Evolutionary conservation across 2,113 vertebrate species (phyloP).

Genomic region (Oreochromis aureus): DNA sequence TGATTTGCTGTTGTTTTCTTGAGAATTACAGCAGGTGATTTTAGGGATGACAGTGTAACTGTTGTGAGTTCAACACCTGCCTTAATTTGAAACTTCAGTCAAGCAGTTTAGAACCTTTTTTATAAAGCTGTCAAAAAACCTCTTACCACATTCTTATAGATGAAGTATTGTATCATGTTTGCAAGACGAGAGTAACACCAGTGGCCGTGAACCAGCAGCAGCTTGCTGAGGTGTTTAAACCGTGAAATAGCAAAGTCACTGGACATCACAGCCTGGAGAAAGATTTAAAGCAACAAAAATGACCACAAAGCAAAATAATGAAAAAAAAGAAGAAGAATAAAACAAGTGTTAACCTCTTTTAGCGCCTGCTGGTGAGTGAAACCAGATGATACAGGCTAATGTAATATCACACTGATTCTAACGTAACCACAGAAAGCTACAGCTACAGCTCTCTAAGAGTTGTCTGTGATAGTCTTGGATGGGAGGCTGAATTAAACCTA

Average conservation of each 20-base stretch:
- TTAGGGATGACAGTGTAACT: neutral
- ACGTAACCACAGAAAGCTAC: neutral
- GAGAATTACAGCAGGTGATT: neutral
- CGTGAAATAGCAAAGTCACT: constrained; percentile 92
- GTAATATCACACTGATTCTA: neutral
- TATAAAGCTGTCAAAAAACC: neutral
- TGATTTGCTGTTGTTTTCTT: neutral
- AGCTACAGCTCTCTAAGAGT: neutral
- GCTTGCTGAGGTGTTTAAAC: constrained; percentile 88
- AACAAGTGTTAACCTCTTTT: accelerated
- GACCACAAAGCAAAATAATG: neutral
- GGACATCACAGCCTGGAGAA: constrained; percentile 89
- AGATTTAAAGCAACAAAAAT: neutral
- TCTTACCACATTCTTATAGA: constrained; percentile 96
- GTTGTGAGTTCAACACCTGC: neutral
- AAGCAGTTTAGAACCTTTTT: neutral
- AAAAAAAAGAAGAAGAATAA: neutral
- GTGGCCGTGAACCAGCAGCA: constrained; percentile 89
- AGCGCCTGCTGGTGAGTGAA: neutral
- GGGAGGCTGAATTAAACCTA: neutral
- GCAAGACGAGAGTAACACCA: constrained; percentile 89
- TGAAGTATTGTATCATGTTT: constrained; percentile 92
- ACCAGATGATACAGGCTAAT: neutral
- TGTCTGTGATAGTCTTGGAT: neutral
- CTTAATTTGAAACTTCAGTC: neutral